phyloP scores from a whole-genome alignment of 2,113 vertebrate genomes.

The Tachuris rubrigastra region DNA sequence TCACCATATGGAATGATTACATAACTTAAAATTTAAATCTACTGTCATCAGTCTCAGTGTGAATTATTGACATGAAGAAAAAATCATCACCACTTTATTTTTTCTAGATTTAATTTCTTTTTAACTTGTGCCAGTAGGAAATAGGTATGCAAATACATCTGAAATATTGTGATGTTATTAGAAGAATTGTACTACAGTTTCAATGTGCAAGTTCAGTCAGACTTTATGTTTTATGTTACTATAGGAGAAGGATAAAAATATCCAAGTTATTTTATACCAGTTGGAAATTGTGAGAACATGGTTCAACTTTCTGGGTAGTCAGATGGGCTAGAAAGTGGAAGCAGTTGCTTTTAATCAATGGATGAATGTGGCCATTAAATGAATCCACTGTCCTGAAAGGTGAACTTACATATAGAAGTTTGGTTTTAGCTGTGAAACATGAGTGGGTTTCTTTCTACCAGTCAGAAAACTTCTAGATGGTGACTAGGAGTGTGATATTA shows the following conservation, averaged over 20 bases:
- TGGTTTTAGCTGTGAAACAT: background rate
- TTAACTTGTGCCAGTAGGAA: background rate
- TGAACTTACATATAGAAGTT: background rate
- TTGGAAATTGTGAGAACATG: background rate
- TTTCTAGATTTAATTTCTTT: background rate
- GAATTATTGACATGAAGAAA: background rate
- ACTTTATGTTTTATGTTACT: background rate
- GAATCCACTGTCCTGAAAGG: background rate
- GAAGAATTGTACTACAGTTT: background rate
- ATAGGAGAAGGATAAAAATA: background rate
- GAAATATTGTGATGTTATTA: background rate
- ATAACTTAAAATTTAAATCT: conserved; percentile 1
- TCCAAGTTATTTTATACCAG: background rate
- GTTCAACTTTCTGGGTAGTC: background rate
- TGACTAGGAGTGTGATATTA: background rate
- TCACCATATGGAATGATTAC: conserved; percentile 45
- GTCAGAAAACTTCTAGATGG: background rate
- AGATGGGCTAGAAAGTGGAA: background rate
- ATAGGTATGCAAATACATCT: background rate
- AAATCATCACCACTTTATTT: background rate
- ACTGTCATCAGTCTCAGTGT: background rate
- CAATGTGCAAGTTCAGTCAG: background rate
- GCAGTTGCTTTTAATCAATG: background rate
- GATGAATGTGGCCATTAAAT: background rate
- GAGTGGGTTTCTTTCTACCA: background rate